phyloP scores from a whole-genome alignment of 1,140 invertebrate species.

The Goniozus legneri region DNA sequence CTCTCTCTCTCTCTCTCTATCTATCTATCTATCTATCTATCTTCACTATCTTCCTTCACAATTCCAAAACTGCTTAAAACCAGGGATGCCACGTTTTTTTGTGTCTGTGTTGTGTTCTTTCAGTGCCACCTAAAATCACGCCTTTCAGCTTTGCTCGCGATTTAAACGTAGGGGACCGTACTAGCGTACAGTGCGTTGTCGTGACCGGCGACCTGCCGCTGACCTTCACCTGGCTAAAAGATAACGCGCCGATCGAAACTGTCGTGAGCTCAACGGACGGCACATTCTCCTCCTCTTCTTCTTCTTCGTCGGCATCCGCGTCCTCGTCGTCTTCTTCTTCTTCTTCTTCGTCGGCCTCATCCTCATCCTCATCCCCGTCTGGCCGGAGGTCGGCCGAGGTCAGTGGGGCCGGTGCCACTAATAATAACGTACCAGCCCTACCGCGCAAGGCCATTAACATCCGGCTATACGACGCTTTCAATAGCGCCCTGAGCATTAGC shows the following conservation, averaged over 20 bases:
- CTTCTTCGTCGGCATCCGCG: too few relatives aligned
- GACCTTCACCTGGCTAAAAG: conserved; percentile 70
- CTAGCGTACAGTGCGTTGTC: conserved; percentile 65
- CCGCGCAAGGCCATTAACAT: conserved; percentile 56
- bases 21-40: conserved; percentile 2
- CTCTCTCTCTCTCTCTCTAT: not conserved
- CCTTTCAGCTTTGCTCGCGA: conserved; percentile 62
- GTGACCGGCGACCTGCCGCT: conserved; percentile 66
- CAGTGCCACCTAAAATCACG: conserved; percentile 66
- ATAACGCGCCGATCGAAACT: conserved; percentile 54
- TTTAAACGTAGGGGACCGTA: conserved; percentile 62
- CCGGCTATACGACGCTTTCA: conserved; percentile 65
- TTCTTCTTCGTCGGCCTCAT: conserved; percentile 23
- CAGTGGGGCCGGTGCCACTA: too few relatives aligned
- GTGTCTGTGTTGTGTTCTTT: conserved; percentile 41
- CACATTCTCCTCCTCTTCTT: conserved; percentile 24
- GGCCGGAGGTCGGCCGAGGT: not conserved
- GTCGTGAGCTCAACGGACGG: conserved; percentile 19
- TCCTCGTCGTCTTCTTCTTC: too few relatives aligned
- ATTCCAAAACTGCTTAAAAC: conserved; percentile 15
- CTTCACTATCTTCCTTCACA: too few relatives aligned
- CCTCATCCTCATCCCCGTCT: conserved; percentile 24
- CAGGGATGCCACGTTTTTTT: conserved; percentile 29
- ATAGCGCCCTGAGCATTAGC: conserved; percentile 62
- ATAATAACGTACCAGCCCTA: not conserved